Evolutionary conservation across 2,888 invertebrate species (phyloP), one percentile per base, ranked within the genome.

Genomic region (Epinotia bilunana): DNA sequence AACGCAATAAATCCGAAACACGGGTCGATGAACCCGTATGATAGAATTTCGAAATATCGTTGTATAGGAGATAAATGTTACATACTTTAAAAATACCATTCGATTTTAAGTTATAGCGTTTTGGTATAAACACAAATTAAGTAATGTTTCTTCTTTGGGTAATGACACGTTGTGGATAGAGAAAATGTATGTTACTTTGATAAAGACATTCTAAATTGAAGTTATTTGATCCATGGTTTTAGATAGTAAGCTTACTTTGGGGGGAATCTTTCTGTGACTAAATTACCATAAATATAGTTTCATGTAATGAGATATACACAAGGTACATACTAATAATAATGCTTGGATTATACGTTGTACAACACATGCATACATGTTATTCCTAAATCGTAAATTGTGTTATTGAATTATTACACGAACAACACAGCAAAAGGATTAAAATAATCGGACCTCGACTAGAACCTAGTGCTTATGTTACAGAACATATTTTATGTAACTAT

Each of bases 1-100:
- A 77, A 81, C 85, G 87, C 88, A 85, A 85, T 88, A 87, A 87
- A 87, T 87, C 82, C 84, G 79, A 83, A 79, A 79, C 80, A 81
- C 78, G 80, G 87, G 70, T 65, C 74, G 53, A 71, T 74, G 74
- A 70, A 58, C 46, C 33, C 57, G 18, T 53, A 7, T 33, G 39
- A 70, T 60, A 23, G 53, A 68, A 57, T 70, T 70, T 46, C 46
- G n/a, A n/a, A n/a, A n/a, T n/a, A n/a, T n/a, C n/a, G n/a, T n/a
- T n/a, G n/a, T n/a, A n/a, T n/a, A 11, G 16, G 2, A 67, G 53
- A 33, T 16, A 67, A 67, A 57, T 16, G 67, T 11, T 11, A 67
- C 55, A 68, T n/a, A 43, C 58, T 13, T 39, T 23, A 6, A 60
- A 33, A 69, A n/a, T 23, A 43, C 28, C 12, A 12, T 69, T 23